Base-by-base conservation (phyloP, 2,113 vertebrate species). In the Sus scrofa region DNA sequence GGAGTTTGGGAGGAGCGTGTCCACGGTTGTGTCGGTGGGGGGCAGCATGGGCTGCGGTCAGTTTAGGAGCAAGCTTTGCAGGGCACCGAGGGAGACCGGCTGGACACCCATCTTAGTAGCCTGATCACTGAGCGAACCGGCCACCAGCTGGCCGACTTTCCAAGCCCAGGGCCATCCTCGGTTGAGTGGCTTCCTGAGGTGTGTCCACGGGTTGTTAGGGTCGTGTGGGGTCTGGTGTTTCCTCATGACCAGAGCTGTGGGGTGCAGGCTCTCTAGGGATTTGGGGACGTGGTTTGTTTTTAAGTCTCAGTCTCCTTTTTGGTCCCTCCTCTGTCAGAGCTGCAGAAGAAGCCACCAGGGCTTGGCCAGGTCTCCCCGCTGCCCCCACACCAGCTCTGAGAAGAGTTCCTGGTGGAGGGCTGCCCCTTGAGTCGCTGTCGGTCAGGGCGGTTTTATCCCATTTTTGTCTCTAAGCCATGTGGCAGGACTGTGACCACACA, bases 51-150 rank as follows among this genome's bases (percentile, higher is more conserved):
- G 37, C 7, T 7, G 32, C 2, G 0, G 10, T n/a, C 19, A 0
- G 3, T 20, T 14, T 16, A 2, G 50, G 8, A 12, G 71, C 30
- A 0, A 0, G 20, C 52, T 5, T 13, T 54, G 54, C 16, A 1
- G n/a, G 44, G 24, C 6, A 2, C 74, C 11, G 6, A 5, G 73
- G 60, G 3, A 0, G 8, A 34, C 0, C 0, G 70, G 68, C 34
- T 2, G 24, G 19, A 2, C 60, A 1, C 62, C 70, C 12, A 32
- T 11, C 73, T 81, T 4, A 3, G 82, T 19, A 20, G 63, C 20
- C 77, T 12, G 52, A 3, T 13, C 6, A 0, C 71, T 67, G 50
- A 2, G 11, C 7, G 22, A n/a, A 7, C 11, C 30, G 39, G 82
- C 70, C 22, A 1, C 39, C 37, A 5, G 19, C 1, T 18, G 44